Evolutionary conservation across 2,888 invertebrate genomes (phyloP), one percentile per base, ranked within the genome.

Genomic region (Anoplius nigerrimus): DNA sequence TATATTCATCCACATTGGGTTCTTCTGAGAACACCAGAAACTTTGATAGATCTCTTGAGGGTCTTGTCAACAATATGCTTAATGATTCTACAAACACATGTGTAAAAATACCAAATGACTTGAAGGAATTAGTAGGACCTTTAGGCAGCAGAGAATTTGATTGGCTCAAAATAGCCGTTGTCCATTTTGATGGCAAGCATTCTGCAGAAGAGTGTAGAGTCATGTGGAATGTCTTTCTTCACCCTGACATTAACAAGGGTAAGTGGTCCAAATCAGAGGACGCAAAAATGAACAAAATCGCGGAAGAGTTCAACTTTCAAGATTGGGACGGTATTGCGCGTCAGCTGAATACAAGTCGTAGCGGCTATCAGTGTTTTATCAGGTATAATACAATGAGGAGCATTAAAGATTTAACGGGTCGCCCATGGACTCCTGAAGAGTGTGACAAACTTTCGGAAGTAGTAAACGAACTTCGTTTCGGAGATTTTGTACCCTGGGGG

Each of bases 401-500:
- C 91, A 79, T 81, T 70, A 63, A 74, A 74, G 51, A 82, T 66
- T 72, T 78, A 70, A 64, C 78, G 75, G 84, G 82, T 51, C 88
- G 83, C 42, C 4, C 82, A 72, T 97, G 96, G 94, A 90, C 92
- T 0, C 83, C 88, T 13, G 91, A 92, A 54, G 97, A 97, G 84
- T 94, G 95, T 78, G 89, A 91, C 58, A 90, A 91, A 56, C 89
- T 97, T 2, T 83, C 90, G 43, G 90, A 91, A 62, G 87, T 94
- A 0, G 91, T 97, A 0, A 91, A 93, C n/a, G 89, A 89, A 69
- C 92, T 92, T 72, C 91, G 90, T 72, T 90, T 92, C 63, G 94
- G 93, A 18, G 90, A 92, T 67, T 91, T 91, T 54, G 93, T 95
- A 72, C 93, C 94, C 0, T 97, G 96, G 96, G 90, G 92, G 2